phyloP scores from a whole-genome alignment of 2,888 invertebrate species.

The Drosophila peninsularis region DNA sequence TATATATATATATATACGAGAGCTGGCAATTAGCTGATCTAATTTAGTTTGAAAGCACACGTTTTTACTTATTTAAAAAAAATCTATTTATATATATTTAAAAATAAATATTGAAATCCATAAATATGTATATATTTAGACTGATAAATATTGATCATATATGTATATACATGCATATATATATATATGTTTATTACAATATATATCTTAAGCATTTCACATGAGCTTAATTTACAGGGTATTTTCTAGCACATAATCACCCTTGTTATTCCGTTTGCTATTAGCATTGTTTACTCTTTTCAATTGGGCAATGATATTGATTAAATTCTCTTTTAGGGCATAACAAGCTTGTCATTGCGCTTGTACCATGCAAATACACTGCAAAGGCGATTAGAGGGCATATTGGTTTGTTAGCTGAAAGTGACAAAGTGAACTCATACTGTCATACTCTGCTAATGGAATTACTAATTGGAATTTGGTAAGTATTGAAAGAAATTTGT shows the following conservation, averaged over 20 bases:
- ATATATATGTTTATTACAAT: no score
- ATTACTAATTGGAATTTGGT: no score
- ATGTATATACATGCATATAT: no score
- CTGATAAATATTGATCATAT: no score
- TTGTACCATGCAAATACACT: background rate
- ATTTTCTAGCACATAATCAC: background rate
- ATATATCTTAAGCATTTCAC: background rate
- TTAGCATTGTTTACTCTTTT: constrained; percentile 17
- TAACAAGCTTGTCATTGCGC: constrained; percentile 1
- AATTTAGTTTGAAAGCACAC: background rate
- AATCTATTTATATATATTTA: background rate
- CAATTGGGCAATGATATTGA: constrained; percentile 37
- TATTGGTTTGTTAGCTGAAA: background rate
- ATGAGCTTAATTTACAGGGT: background rate
- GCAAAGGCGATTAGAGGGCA: background rate
- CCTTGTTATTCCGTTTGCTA: background rate
- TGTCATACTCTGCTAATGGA: no score
- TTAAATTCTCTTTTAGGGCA: constrained; percentile 1
- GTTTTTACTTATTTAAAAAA: background rate
- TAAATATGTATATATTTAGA: background rate
- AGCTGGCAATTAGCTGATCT: background rate
- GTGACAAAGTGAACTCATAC: no score
- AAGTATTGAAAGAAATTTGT: no score
- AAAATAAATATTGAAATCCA: background rate
- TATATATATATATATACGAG: no score